A percentile compares a stretch with the other conserved stretches of the same genome.
These are phyloP conservation scores for Hippopotamyrus pictus DNA, from an alignment of 2,797 vertebrate genomes.

Conservation along the genomic window DNA sequence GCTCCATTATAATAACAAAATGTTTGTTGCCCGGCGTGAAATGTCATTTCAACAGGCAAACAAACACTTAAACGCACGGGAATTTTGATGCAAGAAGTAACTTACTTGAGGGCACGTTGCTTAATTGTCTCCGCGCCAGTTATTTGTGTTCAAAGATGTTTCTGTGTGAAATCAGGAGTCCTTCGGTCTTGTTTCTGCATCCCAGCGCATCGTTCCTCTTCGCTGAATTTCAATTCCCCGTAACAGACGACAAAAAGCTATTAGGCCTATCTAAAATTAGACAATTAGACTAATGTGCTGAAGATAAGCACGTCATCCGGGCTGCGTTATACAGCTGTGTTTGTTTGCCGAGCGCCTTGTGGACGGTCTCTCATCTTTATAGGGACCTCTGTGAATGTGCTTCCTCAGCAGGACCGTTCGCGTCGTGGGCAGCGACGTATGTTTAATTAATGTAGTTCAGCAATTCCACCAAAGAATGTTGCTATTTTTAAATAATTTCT, in stretches of 20 bases:
- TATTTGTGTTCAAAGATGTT: background rate
- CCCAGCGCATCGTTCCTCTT: background rate
- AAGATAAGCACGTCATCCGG: background rate
- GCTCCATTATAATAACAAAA: background rate
- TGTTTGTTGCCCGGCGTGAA: background rate
- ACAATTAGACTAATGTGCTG: background rate
- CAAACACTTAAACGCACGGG: background rate
- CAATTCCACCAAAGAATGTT: background rate
- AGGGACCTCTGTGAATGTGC: background rate
- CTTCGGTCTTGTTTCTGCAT: background rate
- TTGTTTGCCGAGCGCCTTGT: background rate
- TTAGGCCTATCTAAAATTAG: background rate
- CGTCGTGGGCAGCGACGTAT: background rate
- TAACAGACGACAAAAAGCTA: conserved; percentile 1
- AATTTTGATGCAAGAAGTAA: background rate
- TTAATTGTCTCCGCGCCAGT: background rate
- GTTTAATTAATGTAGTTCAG: background rate
- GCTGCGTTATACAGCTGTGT: background rate
- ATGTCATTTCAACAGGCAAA: background rate
- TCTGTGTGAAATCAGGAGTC: background rate
- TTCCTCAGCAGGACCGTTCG: background rate
- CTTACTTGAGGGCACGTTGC: background rate
- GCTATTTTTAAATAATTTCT: background rate
- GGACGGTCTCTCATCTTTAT: background rate
- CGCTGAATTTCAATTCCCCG: background rate